These are phyloP conservation scores for Perithous albicinctus DNA, from an alignment of 2,888 invertebrate genomes.

Conservation along the genomic window DNA sequence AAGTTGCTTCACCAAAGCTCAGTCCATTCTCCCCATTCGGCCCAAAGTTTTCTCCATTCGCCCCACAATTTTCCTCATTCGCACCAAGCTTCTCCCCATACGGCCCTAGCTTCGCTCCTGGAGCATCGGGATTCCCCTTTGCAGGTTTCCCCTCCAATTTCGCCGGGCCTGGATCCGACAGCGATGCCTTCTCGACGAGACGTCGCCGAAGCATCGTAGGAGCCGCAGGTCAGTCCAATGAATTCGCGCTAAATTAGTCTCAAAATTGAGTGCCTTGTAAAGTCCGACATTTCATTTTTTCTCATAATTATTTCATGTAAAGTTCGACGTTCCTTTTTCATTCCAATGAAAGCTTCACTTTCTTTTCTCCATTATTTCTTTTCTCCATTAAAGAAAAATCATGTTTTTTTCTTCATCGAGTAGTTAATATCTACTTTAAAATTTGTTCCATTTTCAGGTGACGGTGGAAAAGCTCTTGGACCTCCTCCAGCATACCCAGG, in stretches of 20 bases:
- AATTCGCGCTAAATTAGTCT: no score
- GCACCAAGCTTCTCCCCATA: constrained; percentile 15
- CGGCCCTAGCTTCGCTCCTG: background rate
- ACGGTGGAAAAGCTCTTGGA: constrained; percentile 59
- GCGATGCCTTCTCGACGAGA: constrained; percentile 34
- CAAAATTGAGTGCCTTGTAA: no score
- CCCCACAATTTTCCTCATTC: background rate
- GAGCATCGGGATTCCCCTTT: constrained; percentile 26
- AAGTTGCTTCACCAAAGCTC: constrained; percentile 36
- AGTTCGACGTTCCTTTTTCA: no score
- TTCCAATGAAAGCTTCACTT: no score
- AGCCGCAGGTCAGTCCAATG: constrained; percentile 32
- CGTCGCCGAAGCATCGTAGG: constrained; percentile 60
- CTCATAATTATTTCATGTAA: no score
- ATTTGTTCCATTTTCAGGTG: background rate
- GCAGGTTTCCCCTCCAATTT: constrained; percentile 13
- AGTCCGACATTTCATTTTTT: no score
- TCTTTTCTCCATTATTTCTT: no score
- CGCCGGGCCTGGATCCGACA: constrained; percentile 28
- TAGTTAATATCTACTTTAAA: background rate
- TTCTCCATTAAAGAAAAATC: no score
- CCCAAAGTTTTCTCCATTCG: constrained; percentile 10
- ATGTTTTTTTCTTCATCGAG: no score
- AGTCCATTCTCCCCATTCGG: background rate
- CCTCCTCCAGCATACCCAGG: constrained; percentile 77